phyloP scores from a whole-genome alignment of 2,888 invertebrate genomes.

The Lissonota sp. region DNA sequence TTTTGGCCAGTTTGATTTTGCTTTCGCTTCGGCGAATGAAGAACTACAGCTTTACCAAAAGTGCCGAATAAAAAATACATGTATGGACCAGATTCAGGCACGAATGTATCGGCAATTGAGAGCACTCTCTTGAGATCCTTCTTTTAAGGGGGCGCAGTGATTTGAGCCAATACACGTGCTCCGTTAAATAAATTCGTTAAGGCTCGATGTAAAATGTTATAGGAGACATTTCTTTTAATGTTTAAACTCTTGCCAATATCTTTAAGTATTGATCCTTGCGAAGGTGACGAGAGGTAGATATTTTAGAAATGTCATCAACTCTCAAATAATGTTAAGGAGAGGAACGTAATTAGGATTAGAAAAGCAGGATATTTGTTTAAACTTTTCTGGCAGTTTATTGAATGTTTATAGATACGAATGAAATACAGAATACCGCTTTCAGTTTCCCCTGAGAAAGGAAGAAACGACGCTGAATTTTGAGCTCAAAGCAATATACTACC shows the following conservation, averaged over 20 bases:
- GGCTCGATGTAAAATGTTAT: background rate
- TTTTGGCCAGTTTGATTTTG: background rate
- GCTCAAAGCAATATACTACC: background rate
- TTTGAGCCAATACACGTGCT: constrained; percentile 8
- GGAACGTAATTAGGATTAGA: too few species aligned
- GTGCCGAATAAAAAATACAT: constrained; percentile 40
- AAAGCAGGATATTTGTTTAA: too few species aligned
- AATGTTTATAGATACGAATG: too few species aligned
- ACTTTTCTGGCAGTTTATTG: too few species aligned
- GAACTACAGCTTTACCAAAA: constrained; percentile 22
- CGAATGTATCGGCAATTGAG: constrained; percentile 25
- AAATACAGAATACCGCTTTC: too few species aligned
- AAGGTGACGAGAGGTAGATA: too few species aligned
- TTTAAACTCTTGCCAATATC: too few species aligned
- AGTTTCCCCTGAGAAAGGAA: constrained; percentile 26
- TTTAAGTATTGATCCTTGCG: too few species aligned
- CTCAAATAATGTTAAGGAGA: too few species aligned
- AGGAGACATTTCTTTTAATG: too few species aligned
- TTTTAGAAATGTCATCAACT: too few species aligned
- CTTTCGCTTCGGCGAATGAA: constrained; percentile 28
- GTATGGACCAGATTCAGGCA: constrained; percentile 37
- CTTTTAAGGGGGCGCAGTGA: constrained; percentile 19
- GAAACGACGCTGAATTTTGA: constrained; percentile 1
- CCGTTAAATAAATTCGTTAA: constrained; percentile 19
- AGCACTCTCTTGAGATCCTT: constrained; percentile 33